phyloP scores from a whole-genome alignment of 2,888 invertebrate species.

The Noctua janthina region DNA sequence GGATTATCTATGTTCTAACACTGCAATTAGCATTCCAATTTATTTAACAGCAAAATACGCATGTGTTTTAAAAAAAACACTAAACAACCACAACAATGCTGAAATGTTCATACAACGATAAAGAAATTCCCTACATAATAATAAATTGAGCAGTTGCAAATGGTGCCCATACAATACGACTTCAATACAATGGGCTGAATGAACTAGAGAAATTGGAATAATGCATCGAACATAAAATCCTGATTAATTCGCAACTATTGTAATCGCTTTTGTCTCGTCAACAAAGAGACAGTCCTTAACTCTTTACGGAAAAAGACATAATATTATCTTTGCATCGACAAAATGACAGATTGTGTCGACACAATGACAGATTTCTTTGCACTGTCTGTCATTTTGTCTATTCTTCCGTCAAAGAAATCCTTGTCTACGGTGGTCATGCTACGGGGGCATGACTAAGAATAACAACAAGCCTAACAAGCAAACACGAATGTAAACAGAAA shows the following conservation, averaged over 20 bases:
- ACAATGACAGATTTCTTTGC: too few relatives aligned
- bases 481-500: background rate
- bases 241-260: conserved; percentile 34
- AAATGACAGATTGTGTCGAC: too few relatives aligned
- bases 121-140: conserved; percentile 39
- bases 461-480: background rate
- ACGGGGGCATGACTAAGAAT: background rate
- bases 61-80: conserved; percentile 17
- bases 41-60: conserved; percentile 3
- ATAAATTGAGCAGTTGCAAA: conserved; percentile 54
- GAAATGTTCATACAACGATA: conserved; percentile 25
- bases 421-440: too few relatives aligned
- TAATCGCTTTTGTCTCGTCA: conserved; percentile 9
- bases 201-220: conserved; percentile 48
- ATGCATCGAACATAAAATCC: conserved; percentile 42
- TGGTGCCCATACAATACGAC: conserved; percentile 45
- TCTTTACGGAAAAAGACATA: background rate
- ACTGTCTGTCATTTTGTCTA: too few relatives aligned
- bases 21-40: conserved; percentile 15
- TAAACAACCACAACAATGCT: conserved; percentile 38
- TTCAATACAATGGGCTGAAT: conserved; percentile 48
- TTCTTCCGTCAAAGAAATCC: too few relatives aligned
- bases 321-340: background rate
- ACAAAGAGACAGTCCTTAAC: background rate
- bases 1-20: background rate